Evolutionary conservation across 2,888 invertebrate genomes (phyloP).

Genomic region (Auanema sp.): DNA sequence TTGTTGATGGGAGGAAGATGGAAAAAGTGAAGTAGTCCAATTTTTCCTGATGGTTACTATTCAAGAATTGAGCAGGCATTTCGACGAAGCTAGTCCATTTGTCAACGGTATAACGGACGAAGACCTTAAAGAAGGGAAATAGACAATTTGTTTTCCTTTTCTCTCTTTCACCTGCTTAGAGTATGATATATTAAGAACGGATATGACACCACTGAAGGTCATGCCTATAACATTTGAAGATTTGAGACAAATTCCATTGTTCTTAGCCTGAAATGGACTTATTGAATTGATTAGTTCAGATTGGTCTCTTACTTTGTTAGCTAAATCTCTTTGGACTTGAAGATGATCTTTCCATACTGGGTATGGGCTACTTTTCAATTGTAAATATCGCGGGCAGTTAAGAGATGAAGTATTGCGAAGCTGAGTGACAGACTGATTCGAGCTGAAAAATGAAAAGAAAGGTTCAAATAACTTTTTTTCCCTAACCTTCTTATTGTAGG

Average conservation of each 20-base stretch:
- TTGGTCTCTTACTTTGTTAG: constrained; percentile 7
- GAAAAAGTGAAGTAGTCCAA: constrained; percentile 18
- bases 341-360: constrained; percentile 18
- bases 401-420: constrained; percentile 2
- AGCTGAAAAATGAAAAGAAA: too few species aligned
- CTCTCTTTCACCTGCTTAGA: constrained; percentile 11
- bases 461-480: too few species aligned
- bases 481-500: too few species aligned
- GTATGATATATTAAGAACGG: constrained; percentile 14
- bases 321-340: constrained; percentile 15
- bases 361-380: constrained; percentile 1
- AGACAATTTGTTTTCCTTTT: background rate
- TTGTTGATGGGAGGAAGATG: constrained; percentile 15
- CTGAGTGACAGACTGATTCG: too few species aligned
- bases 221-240: constrained; percentile 17
- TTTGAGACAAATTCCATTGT: constrained; percentile 13
- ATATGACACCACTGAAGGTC: constrained; percentile 21
- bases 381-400: constrained; percentile 20
- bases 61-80: constrained; percentile 7
- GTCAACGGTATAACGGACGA: constrained; percentile 17
- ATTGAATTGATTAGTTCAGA: background rate
- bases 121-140: constrained; percentile 3
- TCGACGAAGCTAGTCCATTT: constrained; percentile 21
- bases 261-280: constrained; percentile 10
- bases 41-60: constrained; percentile 3